A percentile compares a stretch with the other conserved stretches of the same genome.
Evolutionary conservation across 2,797 vertebrate genomes (phyloP).

Genomic region (Pangasius larnaudii): DNA sequence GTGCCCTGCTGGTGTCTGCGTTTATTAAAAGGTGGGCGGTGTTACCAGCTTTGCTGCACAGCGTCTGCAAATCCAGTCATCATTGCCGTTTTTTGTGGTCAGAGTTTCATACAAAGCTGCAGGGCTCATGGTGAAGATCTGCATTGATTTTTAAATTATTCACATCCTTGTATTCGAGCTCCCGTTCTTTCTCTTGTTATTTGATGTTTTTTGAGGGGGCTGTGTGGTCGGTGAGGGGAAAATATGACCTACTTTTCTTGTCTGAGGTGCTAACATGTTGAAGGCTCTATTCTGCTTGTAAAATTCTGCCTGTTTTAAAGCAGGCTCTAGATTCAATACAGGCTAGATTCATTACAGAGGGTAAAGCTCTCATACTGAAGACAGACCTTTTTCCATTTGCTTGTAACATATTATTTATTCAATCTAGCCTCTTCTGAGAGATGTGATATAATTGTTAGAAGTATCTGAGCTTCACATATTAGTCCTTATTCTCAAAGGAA

Average conservation of each 20-base stretch:
- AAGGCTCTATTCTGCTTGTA: slow-evolving; percentile 24
- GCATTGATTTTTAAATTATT: slow-evolving; percentile 54
- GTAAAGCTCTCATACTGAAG: background rate
- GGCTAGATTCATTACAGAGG: background rate
- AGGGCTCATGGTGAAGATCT: slow-evolving; percentile 35
- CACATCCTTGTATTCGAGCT: slow-evolving; percentile 44
- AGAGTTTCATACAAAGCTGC: slow-evolving; percentile 19
- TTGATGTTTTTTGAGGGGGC: slow-evolving; percentile 43
- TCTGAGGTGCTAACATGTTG: slow-evolving; percentile 18
- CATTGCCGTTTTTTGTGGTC: slow-evolving; percentile 2
- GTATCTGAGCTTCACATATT: background rate
- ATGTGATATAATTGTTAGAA: background rate
- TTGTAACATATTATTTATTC: background rate
- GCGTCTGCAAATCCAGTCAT: background rate
- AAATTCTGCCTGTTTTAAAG: background rate
- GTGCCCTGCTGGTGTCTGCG: background rate
- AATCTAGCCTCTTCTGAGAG: background rate
- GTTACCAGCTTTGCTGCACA: background rate
- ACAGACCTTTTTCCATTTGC: background rate
- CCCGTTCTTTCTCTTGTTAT: slow-evolving; percentile 39
- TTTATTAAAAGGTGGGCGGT: slow-evolving; percentile 12
- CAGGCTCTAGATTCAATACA: background rate
- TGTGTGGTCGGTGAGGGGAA: slow-evolving; percentile 34
- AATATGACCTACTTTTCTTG: slow-evolving; percentile 51
- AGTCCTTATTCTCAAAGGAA: background rate